Conservation (phyloP, 1,140 invertebrate genomes). For the Trinorchestia longiramus region DNA sequence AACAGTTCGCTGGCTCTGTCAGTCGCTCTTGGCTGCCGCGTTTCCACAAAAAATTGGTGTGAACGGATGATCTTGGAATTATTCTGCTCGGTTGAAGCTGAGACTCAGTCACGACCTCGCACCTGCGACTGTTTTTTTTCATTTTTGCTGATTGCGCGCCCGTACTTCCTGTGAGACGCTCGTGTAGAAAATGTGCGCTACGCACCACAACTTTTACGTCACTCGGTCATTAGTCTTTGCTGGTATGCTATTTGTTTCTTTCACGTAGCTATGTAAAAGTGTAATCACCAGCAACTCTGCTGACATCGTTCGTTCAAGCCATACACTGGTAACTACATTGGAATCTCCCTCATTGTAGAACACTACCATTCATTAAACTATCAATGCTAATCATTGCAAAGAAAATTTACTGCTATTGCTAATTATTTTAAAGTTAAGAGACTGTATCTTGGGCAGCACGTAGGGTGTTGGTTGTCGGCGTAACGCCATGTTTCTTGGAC, state of each 20-base stretch:
- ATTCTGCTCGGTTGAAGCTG: constrained; percentile 32
- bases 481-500: neutral
- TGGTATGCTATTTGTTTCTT: neutral
- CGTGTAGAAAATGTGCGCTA: neutral
- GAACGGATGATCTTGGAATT: constrained; percentile 35
- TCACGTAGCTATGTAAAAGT: neutral
- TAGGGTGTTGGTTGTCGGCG: too few species aligned
- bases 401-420: neutral
- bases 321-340: neutral
- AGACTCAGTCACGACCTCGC: constrained; percentile 1
- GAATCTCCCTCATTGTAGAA: neutral
- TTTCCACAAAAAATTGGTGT: constrained; percentile 14
- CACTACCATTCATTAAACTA: neutral
- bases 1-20: neutral
- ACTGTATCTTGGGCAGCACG: neutral
- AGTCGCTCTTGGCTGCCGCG: neutral
- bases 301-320: neutral
- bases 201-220: neutral
- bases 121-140: constrained; percentile 35
- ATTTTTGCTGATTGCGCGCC: neutral
- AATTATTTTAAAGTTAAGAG: neutral
- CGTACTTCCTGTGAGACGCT: constrained; percentile 11
- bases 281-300: neutral
- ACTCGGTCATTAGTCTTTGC: neutral
- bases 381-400: neutral